These are phyloP conservation scores for Mythimna vitellina DNA, from an alignment of 2,888 invertebrate species.

Conservation along the genomic window DNA sequence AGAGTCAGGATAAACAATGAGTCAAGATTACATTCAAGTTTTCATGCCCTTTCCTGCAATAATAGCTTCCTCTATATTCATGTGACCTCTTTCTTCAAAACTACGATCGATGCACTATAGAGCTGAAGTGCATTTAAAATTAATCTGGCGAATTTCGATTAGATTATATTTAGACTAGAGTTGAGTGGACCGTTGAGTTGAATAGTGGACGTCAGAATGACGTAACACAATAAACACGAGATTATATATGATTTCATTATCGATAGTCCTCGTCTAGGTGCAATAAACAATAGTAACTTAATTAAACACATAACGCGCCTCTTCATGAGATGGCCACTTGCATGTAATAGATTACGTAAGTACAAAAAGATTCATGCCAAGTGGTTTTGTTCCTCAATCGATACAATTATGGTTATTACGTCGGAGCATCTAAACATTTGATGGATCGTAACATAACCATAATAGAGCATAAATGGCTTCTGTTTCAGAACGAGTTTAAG, in stretches of 20 bases:
- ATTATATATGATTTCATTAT: constrained; percentile 69
- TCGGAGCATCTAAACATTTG: constrained; percentile 61
- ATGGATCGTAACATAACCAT: constrained; percentile 38
- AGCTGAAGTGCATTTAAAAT: constrained; percentile 56
- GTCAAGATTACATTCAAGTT: constrained; percentile 32
- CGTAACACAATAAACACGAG: constrained; percentile 69
- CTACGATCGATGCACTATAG: constrained; percentile 20
- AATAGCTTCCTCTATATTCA: constrained; percentile 24
- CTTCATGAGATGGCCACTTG: constrained; percentile 48
- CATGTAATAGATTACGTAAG: constrained; percentile 46
- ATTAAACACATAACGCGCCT: constrained; percentile 48
- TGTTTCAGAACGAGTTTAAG: not conserved
- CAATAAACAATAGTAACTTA: constrained; percentile 49
- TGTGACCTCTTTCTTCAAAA: constrained; percentile 38
- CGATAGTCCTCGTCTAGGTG: constrained; percentile 50
- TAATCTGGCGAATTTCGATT: constrained; percentile 54
- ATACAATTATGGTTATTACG: constrained; percentile 58
- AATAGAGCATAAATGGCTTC: constrained; percentile 16
- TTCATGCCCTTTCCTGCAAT: constrained; percentile 32
- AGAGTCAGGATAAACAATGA: constrained; percentile 42
- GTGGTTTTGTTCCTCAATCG: constrained; percentile 51
- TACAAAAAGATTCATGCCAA: constrained; percentile 47
- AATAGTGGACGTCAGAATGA: constrained; percentile 68
- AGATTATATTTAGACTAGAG: constrained; percentile 54
- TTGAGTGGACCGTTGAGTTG: constrained; percentile 52